Evolutionary conservation across 2,797 vertebrate genomes (phyloP), one percentile per base, ranked within the genome.

Genomic region (Melanogrammus aeglefinus): DNA sequence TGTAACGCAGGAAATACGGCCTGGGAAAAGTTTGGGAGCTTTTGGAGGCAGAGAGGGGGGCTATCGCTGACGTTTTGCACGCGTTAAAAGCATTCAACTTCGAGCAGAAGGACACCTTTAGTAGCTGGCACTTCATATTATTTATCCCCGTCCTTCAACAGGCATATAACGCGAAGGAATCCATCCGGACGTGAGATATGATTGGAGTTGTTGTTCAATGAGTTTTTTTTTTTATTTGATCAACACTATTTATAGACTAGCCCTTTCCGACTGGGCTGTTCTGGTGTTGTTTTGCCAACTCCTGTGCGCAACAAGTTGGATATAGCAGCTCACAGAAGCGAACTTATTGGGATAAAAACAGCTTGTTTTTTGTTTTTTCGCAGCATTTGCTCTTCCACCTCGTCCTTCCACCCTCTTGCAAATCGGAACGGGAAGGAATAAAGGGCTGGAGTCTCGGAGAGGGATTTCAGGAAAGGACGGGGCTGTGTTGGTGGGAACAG

Each of bases 401-500:
- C 51, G 47, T 9, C 29, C 66, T 27, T 21, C 47, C 70, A 29
- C 86, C 78, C 78, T 24, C 85, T 87, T 87, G 83, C 84, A 87
- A 78, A 78, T 84, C 79, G 87, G 89, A 83, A 16, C 70, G 70
- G 18, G 63, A 4, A 16, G 63, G 12, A 85, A 82, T 90, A 84
- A 89, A 84, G 89, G 78, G 78, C 75, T 82, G 87, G 87, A 91
- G 92, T 91, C 91, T 90, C 92, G 93, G 92, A 92, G 88, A 88
- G 88, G 88, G 89, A 93, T 90, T 91, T 91, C 93, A 95, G 95
- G 95, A 95, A 95, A 95, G 93, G 89, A 95, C 94, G 95, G 89
- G 93, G 95, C 92, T 94, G 92, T 84, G 90, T 94, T 88, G 76
- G 82, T 93, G 92, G 92, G 91, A 93, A 93, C 78, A 94, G 94